Evolutionary conservation across 2,113 vertebrate genomes (phyloP).

Genomic region (Agelaius phoeniceus): DNA sequence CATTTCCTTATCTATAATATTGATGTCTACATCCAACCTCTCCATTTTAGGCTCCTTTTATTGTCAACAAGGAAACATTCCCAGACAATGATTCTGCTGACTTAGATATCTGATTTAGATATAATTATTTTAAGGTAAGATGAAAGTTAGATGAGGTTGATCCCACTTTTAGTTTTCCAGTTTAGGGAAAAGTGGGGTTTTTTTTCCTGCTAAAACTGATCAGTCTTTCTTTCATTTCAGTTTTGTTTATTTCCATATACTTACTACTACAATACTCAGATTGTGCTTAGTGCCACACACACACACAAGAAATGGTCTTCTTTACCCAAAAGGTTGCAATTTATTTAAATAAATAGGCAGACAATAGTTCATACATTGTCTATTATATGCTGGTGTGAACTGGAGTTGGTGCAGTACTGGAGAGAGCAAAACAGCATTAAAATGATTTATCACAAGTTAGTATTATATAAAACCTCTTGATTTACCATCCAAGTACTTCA

Average conservation of each 20-base stretch:
- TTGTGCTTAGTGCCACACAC: not conserved
- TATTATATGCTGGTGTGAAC: not conserved
- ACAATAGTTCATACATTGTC: not conserved
- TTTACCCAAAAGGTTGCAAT: not conserved
- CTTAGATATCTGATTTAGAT: not conserved
- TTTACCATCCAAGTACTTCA: slow-evolving; percentile 37
- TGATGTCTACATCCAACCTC: not conserved
- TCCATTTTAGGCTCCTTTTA: not conserved
- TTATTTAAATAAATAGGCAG: not conserved
- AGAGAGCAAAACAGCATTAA: slow-evolving; percentile 17
- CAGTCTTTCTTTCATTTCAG: not conserved
- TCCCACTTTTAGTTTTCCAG: not conserved
- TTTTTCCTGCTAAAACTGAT: not conserved
- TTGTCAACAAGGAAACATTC: not conserved
- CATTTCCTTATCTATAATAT: not conserved
- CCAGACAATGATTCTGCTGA: not conserved
- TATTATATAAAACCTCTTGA: slow-evolving; percentile 34
- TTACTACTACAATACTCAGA: not conserved
- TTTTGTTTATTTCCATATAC: not conserved
- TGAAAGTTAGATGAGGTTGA: not conserved
- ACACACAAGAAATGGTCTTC: not conserved
- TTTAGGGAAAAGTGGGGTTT: not conserved
- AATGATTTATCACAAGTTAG: slow-evolving; percentile 40
- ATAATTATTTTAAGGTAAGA: not conserved
- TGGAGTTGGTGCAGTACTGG: not conserved